Percentiles rank a stretch among this genome's conserved stretches.
Evolutionary conservation across 2,797 vertebrate genomes (phyloP).

Genomic region (Vultur gryphus): DNA sequence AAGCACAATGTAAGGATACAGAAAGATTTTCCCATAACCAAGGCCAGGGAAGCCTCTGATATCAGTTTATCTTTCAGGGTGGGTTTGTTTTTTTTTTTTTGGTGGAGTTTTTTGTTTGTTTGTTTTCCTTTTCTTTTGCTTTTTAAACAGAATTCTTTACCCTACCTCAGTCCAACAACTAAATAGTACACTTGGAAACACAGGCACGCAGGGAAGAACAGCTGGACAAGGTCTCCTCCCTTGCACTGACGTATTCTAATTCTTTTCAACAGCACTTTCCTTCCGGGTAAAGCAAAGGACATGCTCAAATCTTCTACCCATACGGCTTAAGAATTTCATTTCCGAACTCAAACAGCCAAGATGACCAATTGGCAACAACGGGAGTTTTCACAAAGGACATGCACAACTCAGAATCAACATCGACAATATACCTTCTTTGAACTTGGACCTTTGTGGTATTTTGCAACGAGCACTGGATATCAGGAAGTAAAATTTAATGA

Average conservation of each 20-base stretch:
- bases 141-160: neutral
- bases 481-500: neutral
- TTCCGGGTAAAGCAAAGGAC: neutral
- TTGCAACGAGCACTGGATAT: neutral
- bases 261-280: neutral
- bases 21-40: neutral
- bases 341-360: neutral
- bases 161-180: neutral
- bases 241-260: neutral
- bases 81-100: neutral
- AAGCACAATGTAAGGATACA: neutral
- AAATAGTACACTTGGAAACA: neutral
- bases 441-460: neutral
- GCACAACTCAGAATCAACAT: neutral
- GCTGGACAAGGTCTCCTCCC: neutral
- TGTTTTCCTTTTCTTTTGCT: neutral
- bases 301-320: neutral
- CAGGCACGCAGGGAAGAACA: neutral
- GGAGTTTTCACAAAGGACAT: neutral
- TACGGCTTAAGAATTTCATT: neutral
- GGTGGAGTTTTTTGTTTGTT: neutral
- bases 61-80: neutral
- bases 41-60: neutral
- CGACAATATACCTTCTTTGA: rapidly evolving
- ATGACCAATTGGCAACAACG: rapidly evolving